Evolutionary conservation across 2,888 invertebrate species (phyloP), one percentile per base, ranked within the genome.

Genomic region (Eupithecia tripunctaria): DNA sequence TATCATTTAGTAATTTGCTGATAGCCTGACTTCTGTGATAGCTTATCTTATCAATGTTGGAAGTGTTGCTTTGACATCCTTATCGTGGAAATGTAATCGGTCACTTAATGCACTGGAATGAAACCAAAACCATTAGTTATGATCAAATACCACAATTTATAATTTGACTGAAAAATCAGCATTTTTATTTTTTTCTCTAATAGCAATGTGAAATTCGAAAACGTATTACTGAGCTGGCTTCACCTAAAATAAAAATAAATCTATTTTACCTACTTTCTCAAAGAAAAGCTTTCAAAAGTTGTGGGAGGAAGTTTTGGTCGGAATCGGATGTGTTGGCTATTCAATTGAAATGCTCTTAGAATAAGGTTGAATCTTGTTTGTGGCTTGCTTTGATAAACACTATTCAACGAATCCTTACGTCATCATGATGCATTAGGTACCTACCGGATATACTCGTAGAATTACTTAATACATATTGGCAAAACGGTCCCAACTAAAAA

Each of bases 281-380:
- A 66, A 68, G 75, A 74, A 77, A 79, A 76, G 74, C 75, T 75
- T 79, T 79, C 70, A 71, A 74, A 72, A 79, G 66, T 76, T 68
- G 72, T 70, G 68, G 72, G 74, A 71, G 68, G 71, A 76, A 74
- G 75, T 79, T 77, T 77, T 73, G 74, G 73, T 73, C 74, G 70
- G 71, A 72, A 74, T 60, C 66, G 75, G 63, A 72, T 71, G 68
- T 72, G 73, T 63, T 71, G 59, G 51, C 71, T 73, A 76, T 69
- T 66, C 66, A 70, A 77, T 74, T 74, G 66, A 70, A 73, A 62
- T 64, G 70, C 60, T 67, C 60, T 43, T 32, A 38, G 21, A 64
- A 64, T 64, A 38, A 41, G 64, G 64, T 64, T 41, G 36, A 38
- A 21, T 38, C 21, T 64, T 64, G 21, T 64, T 64, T 41, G 38